Conservation (phyloP, 2,888 invertebrate genomes). For the Sicus ferrugineus region DNA sequence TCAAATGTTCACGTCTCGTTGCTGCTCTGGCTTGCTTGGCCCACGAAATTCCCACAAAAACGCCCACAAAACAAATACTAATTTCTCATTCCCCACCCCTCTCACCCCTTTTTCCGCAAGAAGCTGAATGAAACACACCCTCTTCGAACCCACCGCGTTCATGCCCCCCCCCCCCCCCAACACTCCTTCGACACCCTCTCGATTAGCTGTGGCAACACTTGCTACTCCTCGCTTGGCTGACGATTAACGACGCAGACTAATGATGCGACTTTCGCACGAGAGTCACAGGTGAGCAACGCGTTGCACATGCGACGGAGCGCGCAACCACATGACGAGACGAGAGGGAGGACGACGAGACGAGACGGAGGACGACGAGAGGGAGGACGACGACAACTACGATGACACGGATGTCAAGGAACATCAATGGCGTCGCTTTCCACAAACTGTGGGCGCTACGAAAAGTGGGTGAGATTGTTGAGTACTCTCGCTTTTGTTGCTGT, state of each 20-base stretch:
- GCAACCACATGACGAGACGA: not conserved
- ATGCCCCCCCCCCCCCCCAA: not conserved
- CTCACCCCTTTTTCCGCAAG: not conserved
- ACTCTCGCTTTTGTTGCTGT: conserved; percentile 11
- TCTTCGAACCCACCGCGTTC: not conserved
- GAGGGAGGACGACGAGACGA: not conserved
- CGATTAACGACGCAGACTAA: conserved; percentile 45
- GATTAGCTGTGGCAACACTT: not conserved
- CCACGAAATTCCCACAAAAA: not conserved
- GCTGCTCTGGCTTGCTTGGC: not conserved
- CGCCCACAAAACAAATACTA: too few relatives aligned
- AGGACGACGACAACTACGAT: conserved; percentile 11
- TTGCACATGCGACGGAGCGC: conserved; percentile 41
- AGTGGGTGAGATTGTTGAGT: not conserved
- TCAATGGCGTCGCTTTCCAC: conserved; percentile 11
- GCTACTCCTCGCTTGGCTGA: conserved; percentile 19
- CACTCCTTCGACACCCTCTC: not conserved
- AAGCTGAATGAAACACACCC: not conserved
- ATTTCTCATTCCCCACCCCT: too few relatives aligned
- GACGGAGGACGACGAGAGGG: not conserved
- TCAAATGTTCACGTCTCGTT: conserved; percentile 30
- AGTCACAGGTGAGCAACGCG: conserved; percentile 43
- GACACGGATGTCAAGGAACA: conserved; percentile 22
- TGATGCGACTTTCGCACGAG: conserved; percentile 47
- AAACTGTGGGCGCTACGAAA: not conserved